Conservation (phyloP, 1,140 invertebrate species). For the Periplaneta americana region DNA sequence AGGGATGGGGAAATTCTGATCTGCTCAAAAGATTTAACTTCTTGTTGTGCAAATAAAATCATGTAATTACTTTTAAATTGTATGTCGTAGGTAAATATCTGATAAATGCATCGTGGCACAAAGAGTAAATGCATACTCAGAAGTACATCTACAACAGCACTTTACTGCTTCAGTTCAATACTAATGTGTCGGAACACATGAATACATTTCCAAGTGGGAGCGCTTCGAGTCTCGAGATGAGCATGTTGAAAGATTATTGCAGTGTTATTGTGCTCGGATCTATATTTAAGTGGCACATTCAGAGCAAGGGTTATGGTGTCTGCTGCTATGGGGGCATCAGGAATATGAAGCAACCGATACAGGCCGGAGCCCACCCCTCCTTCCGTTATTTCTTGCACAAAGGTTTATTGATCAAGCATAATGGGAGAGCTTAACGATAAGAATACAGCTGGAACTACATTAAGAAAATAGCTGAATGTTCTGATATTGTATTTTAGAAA, state of each 20-base stretch:
- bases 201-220: too few species aligned
- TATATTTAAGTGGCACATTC: too few species aligned
- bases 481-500: neutral
- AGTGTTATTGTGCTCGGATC: neutral
- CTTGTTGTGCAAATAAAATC: too few species aligned
- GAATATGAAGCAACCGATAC: neutral
- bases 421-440: neutral
- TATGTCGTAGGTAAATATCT: too few species aligned
- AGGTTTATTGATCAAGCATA: neutral
- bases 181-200: too few species aligned
- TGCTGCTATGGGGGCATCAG: neutral
- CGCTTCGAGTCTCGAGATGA: neutral
- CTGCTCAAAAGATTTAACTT: too few species aligned
- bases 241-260: neutral
- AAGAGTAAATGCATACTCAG: too few species aligned
- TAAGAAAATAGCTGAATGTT: neutral
- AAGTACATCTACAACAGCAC: too few species aligned
- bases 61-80: too few species aligned
- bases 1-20: too few species aligned
- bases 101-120: too few species aligned
- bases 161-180: too few species aligned
- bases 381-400: neutral
- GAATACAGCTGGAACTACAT: neutral
- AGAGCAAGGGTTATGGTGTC: neutral
- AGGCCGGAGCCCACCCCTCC: neutral